These are phyloP conservation scores for Tiaroga cobitis DNA, from an alignment of 2,797 vertebrate genomes.

Conservation along the genomic window DNA sequence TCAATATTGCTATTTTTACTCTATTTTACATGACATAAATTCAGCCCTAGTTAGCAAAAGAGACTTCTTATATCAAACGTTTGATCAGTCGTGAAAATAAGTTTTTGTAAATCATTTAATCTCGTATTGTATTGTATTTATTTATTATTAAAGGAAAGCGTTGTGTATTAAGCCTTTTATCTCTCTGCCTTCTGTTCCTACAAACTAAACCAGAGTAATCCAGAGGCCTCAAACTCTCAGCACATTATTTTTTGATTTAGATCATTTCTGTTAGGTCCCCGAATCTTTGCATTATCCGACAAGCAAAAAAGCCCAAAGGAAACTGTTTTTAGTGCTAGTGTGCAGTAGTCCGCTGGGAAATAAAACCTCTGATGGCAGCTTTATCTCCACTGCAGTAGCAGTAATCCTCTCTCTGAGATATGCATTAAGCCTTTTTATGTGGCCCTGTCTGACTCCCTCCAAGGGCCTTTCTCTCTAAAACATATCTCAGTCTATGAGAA, in stretches of 20 bases:
- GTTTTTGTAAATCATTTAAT: slow-evolving; percentile 37
- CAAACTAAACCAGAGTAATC: slow-evolving; percentile 36
- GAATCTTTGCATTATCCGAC: slow-evolving; percentile 29
- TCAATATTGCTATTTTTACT: background rate
- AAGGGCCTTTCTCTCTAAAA: slow-evolving; percentile 35
- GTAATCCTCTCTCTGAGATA: slow-evolving; percentile 55
- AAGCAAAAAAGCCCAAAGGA: slow-evolving; percentile 25
- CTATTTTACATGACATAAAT: background rate
- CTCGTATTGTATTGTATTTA: slow-evolving; percentile 12
- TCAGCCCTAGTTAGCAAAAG: background rate
- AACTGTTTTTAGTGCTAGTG: slow-evolving; percentile 36
- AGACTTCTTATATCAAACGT: background rate
- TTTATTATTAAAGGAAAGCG: slow-evolving; percentile 3
- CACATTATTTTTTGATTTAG: slow-evolving; percentile 16
- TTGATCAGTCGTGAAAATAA: background rate
- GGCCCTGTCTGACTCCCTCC: slow-evolving; percentile 26
- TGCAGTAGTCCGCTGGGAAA: slow-evolving; percentile 28
- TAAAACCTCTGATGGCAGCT: slow-evolving; percentile 44
- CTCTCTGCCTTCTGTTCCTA: background rate
- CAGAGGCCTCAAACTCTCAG: slow-evolving; percentile 23
- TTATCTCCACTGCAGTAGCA: slow-evolving; percentile 51
- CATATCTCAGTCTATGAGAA: slow-evolving; percentile 17
- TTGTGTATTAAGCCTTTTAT: slow-evolving; percentile 15
- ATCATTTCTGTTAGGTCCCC: slow-evolving; percentile 23
- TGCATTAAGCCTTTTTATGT: slow-evolving; percentile 52